These are phyloP conservation scores for Thecocarcelia acutangulata DNA, from an alignment of 2,888 invertebrate species.

Conservation along the genomic window DNA sequence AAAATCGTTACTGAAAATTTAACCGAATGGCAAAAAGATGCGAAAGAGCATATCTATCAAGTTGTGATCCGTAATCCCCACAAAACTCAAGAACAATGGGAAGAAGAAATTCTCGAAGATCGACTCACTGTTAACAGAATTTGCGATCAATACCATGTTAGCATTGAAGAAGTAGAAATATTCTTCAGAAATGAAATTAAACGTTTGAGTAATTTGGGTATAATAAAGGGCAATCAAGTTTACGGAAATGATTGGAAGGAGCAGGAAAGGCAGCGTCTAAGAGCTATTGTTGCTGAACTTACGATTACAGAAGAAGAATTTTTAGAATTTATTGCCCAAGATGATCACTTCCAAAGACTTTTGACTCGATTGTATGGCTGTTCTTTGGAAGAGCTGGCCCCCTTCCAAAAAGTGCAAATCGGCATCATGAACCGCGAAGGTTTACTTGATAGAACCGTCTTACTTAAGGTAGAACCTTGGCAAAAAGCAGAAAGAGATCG, in stretches of 20 bases:
- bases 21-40: conserved; percentile 76
- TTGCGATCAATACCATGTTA: conserved; percentile 74
- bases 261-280: conserved; percentile 75
- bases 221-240: conserved; percentile 60
- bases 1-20: conserved; percentile 73
- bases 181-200: conserved; percentile 76
- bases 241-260: conserved; percentile 73
- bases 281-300: conserved; percentile 74
- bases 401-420: conserved; percentile 74
- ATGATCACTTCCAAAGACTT: conserved; percentile 74
- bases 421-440: conserved; percentile 73
- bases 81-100: conserved; percentile 72
- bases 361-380: conserved; percentile 75
- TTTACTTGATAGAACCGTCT: conserved; percentile 73
- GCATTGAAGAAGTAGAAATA: conserved; percentile 74
- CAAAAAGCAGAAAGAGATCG: conserved; percentile 78
- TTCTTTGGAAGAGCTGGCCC: conserved; percentile 72
- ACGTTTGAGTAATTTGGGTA: conserved; percentile 75
- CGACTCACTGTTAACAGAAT: conserved; percentile 70
- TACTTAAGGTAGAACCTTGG: conserved; percentile 75
- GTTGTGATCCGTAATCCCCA: conserved; percentile 72
- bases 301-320: conserved; percentile 77
- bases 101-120: conserved; percentile 72
- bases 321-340: conserved; percentile 74
- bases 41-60: conserved; percentile 75